These are phyloP conservation scores for Xiphias gladius DNA, from an alignment of 2,113 vertebrate species.

Conservation along the genomic window DNA sequence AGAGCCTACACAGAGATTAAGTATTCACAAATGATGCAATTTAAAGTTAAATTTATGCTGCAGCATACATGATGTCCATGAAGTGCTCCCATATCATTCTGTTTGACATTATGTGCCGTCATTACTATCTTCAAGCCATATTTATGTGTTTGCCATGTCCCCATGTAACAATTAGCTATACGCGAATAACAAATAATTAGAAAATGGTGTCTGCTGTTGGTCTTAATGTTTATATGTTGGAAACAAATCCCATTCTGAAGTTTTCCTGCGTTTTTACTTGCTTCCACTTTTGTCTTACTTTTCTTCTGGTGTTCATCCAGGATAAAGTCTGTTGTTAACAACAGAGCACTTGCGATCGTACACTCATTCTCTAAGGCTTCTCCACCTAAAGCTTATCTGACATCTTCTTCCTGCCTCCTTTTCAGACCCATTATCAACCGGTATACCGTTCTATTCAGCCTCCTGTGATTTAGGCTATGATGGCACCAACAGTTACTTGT, in stretches of 20 bases:
- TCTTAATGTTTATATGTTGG: slow-evolving; percentile 8
- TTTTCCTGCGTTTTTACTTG: slow-evolving; percentile 23
- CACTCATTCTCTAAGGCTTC: slow-evolving; percentile 64
- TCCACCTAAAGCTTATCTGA: slow-evolving; percentile 42
- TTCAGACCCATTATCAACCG: slow-evolving; percentile 25
- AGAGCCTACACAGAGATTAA: slow-evolving; percentile 35
- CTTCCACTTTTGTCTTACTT: slow-evolving; percentile 50
- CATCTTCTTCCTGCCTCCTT: slow-evolving; percentile 48
- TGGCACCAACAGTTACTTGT: slow-evolving; percentile 21
- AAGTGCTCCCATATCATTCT: slow-evolving; percentile 33
- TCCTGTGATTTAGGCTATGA: not conserved
- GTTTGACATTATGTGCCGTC: slow-evolving; percentile 41
- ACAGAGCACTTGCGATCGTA: slow-evolving; percentile 55
- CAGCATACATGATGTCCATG: slow-evolving; percentile 7
- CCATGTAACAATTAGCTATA: slow-evolving; percentile 28
- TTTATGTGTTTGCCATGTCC: slow-evolving; percentile 31
- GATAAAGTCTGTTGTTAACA: slow-evolving; percentile 61
- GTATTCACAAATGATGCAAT: slow-evolving; percentile 8
- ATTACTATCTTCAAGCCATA: slow-evolving; percentile 38
- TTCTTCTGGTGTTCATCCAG: slow-evolving; percentile 54
- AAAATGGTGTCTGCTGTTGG: slow-evolving; percentile 10
- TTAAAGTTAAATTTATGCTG: not conserved
- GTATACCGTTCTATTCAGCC: slow-evolving; percentile 1
- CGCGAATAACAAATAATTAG: slow-evolving; percentile 5
- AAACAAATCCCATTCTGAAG: slow-evolving; percentile 40